phyloP scores from a whole-genome alignment of 2,113 vertebrate species.

The Globicephala melas region DNA sequence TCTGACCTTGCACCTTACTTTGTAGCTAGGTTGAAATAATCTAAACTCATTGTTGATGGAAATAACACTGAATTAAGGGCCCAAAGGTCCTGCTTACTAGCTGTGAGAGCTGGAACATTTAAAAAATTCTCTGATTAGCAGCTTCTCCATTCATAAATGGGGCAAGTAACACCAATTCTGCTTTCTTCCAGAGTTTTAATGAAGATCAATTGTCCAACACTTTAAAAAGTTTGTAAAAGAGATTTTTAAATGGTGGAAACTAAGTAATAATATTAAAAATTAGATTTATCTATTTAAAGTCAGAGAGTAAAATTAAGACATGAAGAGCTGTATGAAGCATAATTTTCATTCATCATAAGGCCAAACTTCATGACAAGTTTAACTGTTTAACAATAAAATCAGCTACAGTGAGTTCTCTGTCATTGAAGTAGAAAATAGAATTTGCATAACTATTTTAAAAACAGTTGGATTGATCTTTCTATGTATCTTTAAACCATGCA shows the following conservation, averaged over 20 bases:
- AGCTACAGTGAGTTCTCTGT: not conserved
- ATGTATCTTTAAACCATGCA: not conserved
- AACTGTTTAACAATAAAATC: not conserved
- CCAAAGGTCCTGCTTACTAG: not conserved
- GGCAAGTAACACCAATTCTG: not conserved
- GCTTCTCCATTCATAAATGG: not conserved
- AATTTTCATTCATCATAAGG: not conserved
- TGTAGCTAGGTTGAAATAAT: not conserved
- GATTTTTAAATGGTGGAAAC: not conserved
- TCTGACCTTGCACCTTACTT: not conserved
- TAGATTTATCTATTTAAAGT: not conserved
- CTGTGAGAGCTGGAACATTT: not conserved
- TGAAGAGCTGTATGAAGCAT: not conserved
- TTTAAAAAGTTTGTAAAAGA: not conserved
- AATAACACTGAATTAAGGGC: not conserved
- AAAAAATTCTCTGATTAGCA: not conserved
- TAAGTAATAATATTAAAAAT: not conserved
- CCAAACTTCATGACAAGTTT: not conserved
- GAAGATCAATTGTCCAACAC: not conserved
- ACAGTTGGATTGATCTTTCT: not conserved
- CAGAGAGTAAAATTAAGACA: not conserved
- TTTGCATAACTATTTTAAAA: not conserved
- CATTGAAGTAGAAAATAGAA: not conserved
- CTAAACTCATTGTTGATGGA: not conserved
- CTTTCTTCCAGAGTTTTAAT: not conserved